Percentiles rank a stretch among this genome's conserved stretches.
Conservation (phyloP, 2,888 invertebrate species). For the Scaptomyza tumidula region DNA sequence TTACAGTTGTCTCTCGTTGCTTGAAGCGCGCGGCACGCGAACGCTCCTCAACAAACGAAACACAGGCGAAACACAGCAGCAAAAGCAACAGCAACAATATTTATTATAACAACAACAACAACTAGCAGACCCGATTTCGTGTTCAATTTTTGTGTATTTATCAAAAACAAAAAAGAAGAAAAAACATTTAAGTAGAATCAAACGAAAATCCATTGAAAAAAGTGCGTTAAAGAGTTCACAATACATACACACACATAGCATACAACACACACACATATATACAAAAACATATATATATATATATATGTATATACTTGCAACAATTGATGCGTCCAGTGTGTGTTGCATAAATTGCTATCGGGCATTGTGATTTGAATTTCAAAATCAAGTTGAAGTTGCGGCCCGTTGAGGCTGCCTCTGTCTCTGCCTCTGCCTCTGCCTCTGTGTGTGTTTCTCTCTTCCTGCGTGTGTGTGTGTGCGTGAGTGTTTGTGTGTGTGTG, state of each 20-base stretch:
- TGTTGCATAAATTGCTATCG: slow-evolving; percentile 72
- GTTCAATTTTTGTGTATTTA: slow-evolving; percentile 63
- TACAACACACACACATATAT: slow-evolving; percentile 4
- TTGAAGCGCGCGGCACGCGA: slow-evolving; percentile 81
- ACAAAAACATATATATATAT: too few species aligned
- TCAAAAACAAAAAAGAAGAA: slow-evolving; percentile 20
- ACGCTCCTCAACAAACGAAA: slow-evolving; percentile 54
- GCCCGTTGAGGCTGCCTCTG: slow-evolving; percentile 30
- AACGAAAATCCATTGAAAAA: slow-evolving; percentile 40
- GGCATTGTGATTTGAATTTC: slow-evolving; percentile 77
- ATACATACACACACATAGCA: slow-evolving; percentile 10
- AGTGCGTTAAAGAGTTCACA: slow-evolving; percentile 52
- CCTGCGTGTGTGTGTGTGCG: neutral
- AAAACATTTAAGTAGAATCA: neutral
- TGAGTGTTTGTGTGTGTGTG: slow-evolving; percentile 1
- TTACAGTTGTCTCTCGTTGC: slow-evolving; percentile 83
- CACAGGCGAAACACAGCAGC: slow-evolving; percentile 29
- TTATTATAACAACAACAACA: slow-evolving; percentile 7
- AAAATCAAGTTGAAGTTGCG: slow-evolving; percentile 66
- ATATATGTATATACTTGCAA: slow-evolving; percentile 21
- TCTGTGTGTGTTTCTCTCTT: neutral
- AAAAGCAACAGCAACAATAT: slow-evolving; percentile 37
- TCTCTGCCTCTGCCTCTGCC: slow-evolving; percentile 15
- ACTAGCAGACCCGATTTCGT: slow-evolving; percentile 38
- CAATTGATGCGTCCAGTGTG: slow-evolving; percentile 56